A percentile compares a stretch with the other conserved stretches of the same genome.
Conservation (phyloP, 2,797 vertebrate genomes). For the Peromyscus aztecus region DNA sequence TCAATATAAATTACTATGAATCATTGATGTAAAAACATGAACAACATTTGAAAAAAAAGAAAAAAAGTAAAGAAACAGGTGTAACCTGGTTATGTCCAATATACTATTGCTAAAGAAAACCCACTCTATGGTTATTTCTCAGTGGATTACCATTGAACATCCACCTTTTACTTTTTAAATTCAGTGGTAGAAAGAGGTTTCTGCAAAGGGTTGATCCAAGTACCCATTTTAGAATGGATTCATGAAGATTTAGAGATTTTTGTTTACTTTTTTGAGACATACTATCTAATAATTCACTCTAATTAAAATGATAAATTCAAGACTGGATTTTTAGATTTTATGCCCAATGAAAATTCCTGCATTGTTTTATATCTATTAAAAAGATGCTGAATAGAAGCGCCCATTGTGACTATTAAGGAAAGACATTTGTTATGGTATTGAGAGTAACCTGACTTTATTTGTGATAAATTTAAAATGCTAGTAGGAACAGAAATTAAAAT, state of each 20-base stretch:
- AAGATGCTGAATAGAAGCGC: not conserved
- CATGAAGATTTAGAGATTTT: not conserved
- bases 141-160: not conserved
- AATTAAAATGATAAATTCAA: not conserved
- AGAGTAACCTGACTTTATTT: not conserved
- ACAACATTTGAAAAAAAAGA: not conserved
- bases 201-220: not conserved
- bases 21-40: not conserved
- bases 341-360: not conserved
- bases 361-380: not conserved
- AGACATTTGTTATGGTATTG: not conserved
- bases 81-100: not conserved
- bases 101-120: not conserved
- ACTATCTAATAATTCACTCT: not conserved
- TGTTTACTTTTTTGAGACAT: not conserved
- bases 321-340: not conserved
- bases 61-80: not conserved
- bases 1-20: not conserved
- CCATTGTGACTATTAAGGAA: not conserved
- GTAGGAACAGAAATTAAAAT: not conserved
- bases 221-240: not conserved
- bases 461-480: not conserved
- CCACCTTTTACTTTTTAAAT: not conserved
- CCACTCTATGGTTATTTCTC: not conserved
- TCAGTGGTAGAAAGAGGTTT: not conserved